These are phyloP conservation scores for Zele albiditarsus DNA, from an alignment of 2,888 invertebrate species.

Conservation along the genomic window DNA sequence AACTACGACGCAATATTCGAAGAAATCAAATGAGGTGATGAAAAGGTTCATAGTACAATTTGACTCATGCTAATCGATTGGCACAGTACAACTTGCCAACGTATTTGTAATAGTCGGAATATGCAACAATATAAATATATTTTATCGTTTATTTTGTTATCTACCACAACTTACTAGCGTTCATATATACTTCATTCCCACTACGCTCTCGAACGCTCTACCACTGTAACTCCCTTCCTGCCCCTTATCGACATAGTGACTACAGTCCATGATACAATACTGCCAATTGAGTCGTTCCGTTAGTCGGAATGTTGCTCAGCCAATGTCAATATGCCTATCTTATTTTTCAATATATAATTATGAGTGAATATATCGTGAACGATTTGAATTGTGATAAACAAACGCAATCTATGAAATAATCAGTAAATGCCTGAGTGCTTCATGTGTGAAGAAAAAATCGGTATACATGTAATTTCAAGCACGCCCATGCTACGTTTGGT, in stretches of 20 bases:
- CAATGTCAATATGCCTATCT: not conserved
- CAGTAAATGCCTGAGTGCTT: not conserved
- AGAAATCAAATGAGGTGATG: too few species aligned
- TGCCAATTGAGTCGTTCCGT: not conserved
- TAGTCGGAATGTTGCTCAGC: not conserved
- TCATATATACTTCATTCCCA: not conserved
- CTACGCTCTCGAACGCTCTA: not conserved
- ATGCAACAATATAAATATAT: not conserved
- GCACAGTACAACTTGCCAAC: not conserved
- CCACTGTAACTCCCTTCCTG: not conserved
- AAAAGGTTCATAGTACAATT: too few species aligned
- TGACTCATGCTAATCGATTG: too few species aligned
- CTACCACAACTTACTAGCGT: not conserved
- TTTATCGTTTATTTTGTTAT: too few species aligned
- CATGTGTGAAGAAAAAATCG: not conserved
- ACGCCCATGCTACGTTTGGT: not conserved
- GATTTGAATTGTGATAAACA: not conserved
- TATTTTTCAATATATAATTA: not conserved
- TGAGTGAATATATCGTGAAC: not conserved
- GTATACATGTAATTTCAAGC: not conserved
- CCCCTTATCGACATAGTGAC: not conserved
- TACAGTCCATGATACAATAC: too few species aligned
- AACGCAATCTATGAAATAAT: not conserved
- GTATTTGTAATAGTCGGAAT: not conserved
- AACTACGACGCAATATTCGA: too few species aligned